Conservation (phyloP, 2,888 invertebrate species). For the Habroteleia sp. region DNA sequence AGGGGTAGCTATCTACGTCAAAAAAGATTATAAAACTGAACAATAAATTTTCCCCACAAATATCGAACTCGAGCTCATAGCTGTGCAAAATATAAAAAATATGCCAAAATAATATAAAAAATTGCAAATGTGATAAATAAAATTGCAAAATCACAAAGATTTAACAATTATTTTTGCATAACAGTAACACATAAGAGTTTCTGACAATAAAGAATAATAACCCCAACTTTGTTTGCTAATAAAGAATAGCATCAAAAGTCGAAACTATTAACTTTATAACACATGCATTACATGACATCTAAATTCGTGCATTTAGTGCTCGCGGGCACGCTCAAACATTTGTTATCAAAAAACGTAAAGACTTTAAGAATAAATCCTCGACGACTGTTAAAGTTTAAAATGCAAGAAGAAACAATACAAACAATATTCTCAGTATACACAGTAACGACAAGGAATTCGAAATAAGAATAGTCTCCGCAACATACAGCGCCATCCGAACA, state of each 20-base stretch:
- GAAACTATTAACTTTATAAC: constrained; percentile 39
- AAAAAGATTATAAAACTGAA: constrained; percentile 29
- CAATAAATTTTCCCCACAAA: too few relatives aligned
- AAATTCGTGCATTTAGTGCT: constrained; percentile 14
- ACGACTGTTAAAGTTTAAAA: constrained; percentile 42
- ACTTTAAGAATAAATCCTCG: constrained; percentile 42
- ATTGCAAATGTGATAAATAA: too few relatives aligned
- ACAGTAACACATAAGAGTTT: too few relatives aligned
- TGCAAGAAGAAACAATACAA: constrained; percentile 42
- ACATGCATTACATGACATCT: constrained; percentile 1
- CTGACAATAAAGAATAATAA: neutral
- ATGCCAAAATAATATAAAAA: too few relatives aligned
- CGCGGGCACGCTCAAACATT: constrained; percentile 23
- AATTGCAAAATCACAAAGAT: too few relatives aligned
- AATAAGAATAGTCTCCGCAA: constrained; percentile 54
- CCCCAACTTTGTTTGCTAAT: constrained; percentile 15
- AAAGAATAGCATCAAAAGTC: constrained; percentile 30
- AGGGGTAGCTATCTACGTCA: constrained; percentile 52
- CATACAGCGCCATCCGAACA: constrained; percentile 43
- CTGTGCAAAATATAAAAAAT: too few relatives aligned
- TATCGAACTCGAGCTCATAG: too few relatives aligned
- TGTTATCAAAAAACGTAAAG: constrained; percentile 46
- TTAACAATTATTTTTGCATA: too few relatives aligned
- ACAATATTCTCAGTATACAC: constrained; percentile 59
- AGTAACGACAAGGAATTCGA: constrained; percentile 52